Evolutionary conservation across 2,113 vertebrate species (phyloP).

Genomic region (Daphoenositta chrysoptera): DNA sequence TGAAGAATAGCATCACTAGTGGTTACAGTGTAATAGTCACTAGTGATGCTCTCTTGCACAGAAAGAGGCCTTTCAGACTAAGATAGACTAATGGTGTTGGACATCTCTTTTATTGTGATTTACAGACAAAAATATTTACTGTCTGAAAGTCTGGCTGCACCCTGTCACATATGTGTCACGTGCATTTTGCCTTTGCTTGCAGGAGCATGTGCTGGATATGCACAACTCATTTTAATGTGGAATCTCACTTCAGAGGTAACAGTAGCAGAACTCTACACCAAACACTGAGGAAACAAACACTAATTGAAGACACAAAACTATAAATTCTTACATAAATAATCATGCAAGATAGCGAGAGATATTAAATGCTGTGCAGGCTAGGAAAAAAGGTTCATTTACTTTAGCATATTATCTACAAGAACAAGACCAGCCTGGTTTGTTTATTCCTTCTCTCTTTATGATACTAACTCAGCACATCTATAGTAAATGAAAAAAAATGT

Average conservation of each 20-base stretch:
- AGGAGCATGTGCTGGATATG: background rate
- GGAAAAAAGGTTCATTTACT: background rate
- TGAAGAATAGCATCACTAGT: background rate
- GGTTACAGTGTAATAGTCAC: background rate
- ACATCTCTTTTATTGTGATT: background rate
- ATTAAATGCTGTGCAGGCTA: background rate
- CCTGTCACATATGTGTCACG: fast-evolving
- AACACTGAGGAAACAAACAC: background rate
- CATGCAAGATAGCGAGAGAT: fast-evolving
- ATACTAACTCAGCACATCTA: background rate
- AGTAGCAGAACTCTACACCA: background rate
- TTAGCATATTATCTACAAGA: background rate
- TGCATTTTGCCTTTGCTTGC: background rate
- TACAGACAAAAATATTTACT: background rate
- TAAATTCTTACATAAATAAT: background rate
- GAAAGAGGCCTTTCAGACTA: background rate
- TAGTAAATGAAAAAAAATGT: background rate
- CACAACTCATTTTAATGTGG: background rate
- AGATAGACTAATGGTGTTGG: background rate
- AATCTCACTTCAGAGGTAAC: background rate
- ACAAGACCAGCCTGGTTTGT: background rate
- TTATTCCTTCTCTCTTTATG: background rate
- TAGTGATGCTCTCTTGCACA: background rate
- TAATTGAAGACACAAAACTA: background rate
- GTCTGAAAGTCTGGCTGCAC: background rate